These are phyloP conservation scores for Cyrtodaria siliqua DNA, from an alignment of 2,888 invertebrate species.

Conservation along the genomic window DNA sequence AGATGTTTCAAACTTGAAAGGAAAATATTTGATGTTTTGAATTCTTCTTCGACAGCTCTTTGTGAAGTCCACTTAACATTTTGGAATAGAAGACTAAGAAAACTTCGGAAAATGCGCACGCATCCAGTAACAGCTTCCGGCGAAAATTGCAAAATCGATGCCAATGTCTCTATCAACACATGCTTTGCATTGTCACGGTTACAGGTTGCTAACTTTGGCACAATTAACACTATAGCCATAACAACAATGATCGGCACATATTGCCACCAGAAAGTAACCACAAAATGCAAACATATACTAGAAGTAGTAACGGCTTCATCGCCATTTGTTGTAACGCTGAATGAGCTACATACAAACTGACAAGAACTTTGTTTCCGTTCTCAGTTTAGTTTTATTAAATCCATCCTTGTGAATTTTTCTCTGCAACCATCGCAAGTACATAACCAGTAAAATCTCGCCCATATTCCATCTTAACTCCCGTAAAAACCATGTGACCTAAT, in stretches of 20 bases:
- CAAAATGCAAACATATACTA: constrained; percentile 5
- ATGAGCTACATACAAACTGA: constrained; percentile 78
- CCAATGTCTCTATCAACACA: constrained; percentile 74
- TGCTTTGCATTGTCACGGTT: constrained; percentile 69
- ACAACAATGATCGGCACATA: constrained; percentile 73
- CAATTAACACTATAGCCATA: constrained; percentile 75
- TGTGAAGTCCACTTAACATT: constrained; percentile 81
- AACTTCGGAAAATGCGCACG: constrained; percentile 74
- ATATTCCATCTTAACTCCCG: constrained; percentile 79
- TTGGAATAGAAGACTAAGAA: constrained; percentile 71
- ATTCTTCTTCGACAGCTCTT: constrained; percentile 78
- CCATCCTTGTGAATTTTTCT: constrained; percentile 68
- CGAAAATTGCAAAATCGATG: constrained; percentile 79
- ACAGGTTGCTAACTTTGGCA: constrained; percentile 78
- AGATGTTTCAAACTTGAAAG: constrained; percentile 77
- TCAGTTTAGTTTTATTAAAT: constrained; percentile 72
- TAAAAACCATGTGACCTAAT: constrained; percentile 81
- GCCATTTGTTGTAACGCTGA: constrained; percentile 77
- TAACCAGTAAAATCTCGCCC: constrained; percentile 77
- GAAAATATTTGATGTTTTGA: constrained; percentile 76
- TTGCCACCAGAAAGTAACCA: constrained; percentile 66
- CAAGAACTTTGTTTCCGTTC: constrained; percentile 74
- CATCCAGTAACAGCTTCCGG: constrained; percentile 80
- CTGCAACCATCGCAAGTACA: constrained; percentile 78
- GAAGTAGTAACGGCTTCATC: constrained; percentile 78